A percentile compares a stretch with the other conserved stretches of the same genome.
Evolutionary conservation across 2,113 vertebrate genomes (phyloP).

Genomic region (Apteryx mantelli): DNA sequence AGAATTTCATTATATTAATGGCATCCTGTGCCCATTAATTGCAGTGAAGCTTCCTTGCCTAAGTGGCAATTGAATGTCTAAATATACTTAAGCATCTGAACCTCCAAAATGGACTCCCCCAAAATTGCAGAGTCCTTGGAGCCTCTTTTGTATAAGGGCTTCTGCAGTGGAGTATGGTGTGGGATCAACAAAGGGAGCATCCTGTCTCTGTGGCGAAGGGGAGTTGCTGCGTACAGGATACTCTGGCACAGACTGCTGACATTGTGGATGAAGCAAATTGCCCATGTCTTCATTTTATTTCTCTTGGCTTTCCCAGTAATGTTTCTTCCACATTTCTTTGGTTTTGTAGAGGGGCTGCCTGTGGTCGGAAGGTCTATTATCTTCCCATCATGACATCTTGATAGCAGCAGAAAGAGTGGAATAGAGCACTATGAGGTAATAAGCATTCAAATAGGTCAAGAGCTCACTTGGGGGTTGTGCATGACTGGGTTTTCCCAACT

Average conservation of each 20-base stretch:
- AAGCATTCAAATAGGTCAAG: constrained; percentile 32
- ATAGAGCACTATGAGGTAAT: background rate
- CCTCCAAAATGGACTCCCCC: background rate
- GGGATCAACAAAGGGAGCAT: background rate
- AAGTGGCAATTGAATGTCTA: background rate
- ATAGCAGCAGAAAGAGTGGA: background rate
- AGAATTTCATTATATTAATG: background rate
- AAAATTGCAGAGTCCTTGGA: background rate
- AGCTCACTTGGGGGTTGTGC: constrained; percentile 6
- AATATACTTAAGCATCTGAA: background rate
- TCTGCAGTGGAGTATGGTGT: rapidly evolving
- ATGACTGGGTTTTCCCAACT: constrained; percentile 19
- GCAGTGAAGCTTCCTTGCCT: background rate
- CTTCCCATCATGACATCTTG: background rate
- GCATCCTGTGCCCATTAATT: background rate
- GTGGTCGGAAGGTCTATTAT: background rate
- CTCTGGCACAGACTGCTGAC: background rate
- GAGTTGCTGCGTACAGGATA: background rate
- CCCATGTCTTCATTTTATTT: background rate
- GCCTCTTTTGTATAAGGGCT: background rate
- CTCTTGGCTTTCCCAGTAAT: constrained; percentile 25
- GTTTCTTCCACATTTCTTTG: background rate
- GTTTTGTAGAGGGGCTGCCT: background rate
- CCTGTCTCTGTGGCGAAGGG: background rate
- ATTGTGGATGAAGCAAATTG: background rate